Evolutionary conservation across 2,797 vertebrate species (phyloP).

Genomic region (Anas bahamensis): DNA sequence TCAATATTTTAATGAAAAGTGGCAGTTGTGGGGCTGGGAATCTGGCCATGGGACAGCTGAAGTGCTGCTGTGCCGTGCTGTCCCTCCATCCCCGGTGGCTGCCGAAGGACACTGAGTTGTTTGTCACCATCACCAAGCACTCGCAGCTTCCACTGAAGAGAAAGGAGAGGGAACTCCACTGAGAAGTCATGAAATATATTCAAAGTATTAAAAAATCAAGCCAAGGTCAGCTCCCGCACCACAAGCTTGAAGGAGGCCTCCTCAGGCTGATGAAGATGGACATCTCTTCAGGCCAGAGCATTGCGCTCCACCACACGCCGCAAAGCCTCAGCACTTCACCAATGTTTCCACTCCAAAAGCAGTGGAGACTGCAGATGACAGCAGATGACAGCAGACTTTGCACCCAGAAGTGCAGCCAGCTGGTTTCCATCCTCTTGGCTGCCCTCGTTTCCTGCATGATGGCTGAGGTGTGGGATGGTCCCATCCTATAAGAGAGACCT

Average conservation of each 20-base stretch:
- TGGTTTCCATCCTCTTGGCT: neutral
- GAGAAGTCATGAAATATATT: neutral
- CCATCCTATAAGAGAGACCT: neutral
- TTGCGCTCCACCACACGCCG: neutral
- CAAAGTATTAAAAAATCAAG: neutral
- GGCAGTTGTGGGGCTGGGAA: neutral
- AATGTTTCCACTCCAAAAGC: neutral
- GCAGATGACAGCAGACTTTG: neutral
- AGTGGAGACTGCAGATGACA: neutral
- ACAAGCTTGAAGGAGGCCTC: neutral
- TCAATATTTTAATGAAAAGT: neutral
- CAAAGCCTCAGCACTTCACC: neutral
- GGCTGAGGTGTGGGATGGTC: neutral
- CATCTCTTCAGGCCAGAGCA: neutral
- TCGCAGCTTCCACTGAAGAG: neutral
- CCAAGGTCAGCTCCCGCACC: neutral
- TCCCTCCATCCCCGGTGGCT: neutral
- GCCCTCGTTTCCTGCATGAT: neutral
- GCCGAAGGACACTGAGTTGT: neutral
- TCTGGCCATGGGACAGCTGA: neutral
- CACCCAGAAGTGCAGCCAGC: rapidly evolving
- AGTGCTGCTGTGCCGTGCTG: neutral
- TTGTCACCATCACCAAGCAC: neutral
- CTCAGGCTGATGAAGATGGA: neutral
- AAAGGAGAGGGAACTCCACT: neutral